A percentile compares a stretch with the other conserved stretches of the same genome.
Evolutionary conservation across 2,797 vertebrate species (phyloP).

Genomic region (Leptatherina wallacei): DNA sequence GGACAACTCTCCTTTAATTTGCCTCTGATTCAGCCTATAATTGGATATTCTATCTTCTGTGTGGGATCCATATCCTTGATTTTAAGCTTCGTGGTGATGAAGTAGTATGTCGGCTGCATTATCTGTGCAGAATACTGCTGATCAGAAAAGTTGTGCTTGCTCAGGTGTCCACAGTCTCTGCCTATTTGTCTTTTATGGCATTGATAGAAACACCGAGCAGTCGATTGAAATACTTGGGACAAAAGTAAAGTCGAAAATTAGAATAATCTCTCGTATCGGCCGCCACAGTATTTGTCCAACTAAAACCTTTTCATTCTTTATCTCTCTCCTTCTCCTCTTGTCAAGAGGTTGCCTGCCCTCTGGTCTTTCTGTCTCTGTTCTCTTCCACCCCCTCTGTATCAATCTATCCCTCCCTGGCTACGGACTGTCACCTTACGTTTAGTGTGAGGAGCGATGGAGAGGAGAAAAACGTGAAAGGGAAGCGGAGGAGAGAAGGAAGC

Average conservation of each 20-base stretch:
- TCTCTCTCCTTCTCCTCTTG: slow-evolving; percentile 25
- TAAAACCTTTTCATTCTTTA: slow-evolving; percentile 36
- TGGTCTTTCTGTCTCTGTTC: slow-evolving; percentile 35
- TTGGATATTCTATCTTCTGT: slow-evolving; percentile 58
- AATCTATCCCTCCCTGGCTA: slow-evolving; percentile 54
- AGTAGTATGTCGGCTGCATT: slow-evolving; percentile 18
- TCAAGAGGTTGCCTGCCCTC: slow-evolving; percentile 46
- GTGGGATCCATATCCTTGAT: slow-evolving; percentile 14
- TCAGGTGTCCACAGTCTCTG: background rate
- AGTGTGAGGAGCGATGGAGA: slow-evolving; percentile 52
- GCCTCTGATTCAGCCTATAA: slow-evolving; percentile 58
- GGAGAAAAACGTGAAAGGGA: slow-evolving; percentile 35
- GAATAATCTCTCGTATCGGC: background rate
- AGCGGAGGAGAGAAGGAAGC: slow-evolving; percentile 50
- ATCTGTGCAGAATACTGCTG: slow-evolving; percentile 17
- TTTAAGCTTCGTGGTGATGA: slow-evolving; percentile 30
- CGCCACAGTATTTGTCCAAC: slow-evolving; percentile 12
- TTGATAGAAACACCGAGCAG: background rate
- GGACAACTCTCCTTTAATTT: slow-evolving; percentile 53
- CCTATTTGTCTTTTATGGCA: background rate
- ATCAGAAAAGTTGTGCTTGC: slow-evolving; percentile 12
- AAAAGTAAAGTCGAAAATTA: slow-evolving; percentile 22
- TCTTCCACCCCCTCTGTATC: slow-evolving; percentile 41
- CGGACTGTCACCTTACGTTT: slow-evolving; percentile 72
- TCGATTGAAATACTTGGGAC: background rate